Conservation (phyloP, 2,113 vertebrate genomes). For the Eonycteris spelaea region DNA sequence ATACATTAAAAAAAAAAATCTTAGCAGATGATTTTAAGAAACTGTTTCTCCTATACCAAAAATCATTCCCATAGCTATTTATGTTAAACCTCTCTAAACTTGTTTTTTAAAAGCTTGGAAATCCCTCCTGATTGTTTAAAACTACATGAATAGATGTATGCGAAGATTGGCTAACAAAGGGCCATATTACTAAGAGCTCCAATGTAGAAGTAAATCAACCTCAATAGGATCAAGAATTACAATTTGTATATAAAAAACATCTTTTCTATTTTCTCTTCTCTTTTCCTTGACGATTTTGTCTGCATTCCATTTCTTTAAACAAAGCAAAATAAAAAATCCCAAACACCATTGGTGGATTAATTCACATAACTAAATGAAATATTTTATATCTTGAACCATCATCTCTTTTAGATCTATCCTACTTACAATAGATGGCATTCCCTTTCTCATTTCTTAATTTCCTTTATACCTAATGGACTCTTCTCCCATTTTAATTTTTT, state of each 20-base stretch:
- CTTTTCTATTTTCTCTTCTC: not conserved
- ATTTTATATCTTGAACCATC: not conserved
- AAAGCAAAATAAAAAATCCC: no score
- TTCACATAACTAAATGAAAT: not conserved
- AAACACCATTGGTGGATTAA: not conserved
- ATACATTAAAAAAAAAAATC: not conserved
- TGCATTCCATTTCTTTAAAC: not conserved
- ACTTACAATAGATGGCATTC: not conserved
- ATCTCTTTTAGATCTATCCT: not conserved
- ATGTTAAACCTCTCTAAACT: slow-evolving; percentile 43
- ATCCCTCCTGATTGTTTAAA: slow-evolving; percentile 34
- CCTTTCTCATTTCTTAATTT: not conserved
- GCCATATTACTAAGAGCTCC: not conserved
- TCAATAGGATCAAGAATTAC: not conserved
- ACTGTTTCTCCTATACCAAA: not conserved
- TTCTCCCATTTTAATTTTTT: not conserved
- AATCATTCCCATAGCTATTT: slow-evolving; percentile 56
- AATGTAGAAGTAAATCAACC: slow-evolving; percentile 17
- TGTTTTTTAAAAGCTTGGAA: not conserved
- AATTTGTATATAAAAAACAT: not conserved
- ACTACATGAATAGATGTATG: not conserved
- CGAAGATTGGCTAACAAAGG: slow-evolving; percentile 14
- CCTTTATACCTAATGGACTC: not conserved
- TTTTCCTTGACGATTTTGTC: not conserved
- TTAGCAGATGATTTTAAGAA: not conserved